Evolutionary conservation across 2,888 invertebrate genomes (phyloP).

Genomic region (Cerastis rubricosa): DNA sequence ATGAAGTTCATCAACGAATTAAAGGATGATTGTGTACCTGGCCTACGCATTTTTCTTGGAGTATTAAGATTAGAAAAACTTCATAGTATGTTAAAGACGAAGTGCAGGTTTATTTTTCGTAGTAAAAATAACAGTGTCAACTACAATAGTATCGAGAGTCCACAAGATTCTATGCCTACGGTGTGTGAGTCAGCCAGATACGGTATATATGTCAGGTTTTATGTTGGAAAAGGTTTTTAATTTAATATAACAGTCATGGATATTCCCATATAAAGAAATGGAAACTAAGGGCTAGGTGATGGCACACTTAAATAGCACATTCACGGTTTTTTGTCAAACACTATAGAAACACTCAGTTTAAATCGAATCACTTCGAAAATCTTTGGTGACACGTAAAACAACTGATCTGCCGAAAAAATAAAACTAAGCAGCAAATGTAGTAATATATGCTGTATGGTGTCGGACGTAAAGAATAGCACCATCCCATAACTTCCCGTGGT

Average conservation of each 20-base stretch:
- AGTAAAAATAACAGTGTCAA: not conserved
- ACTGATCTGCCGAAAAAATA: not conserved
- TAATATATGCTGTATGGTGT: no score
- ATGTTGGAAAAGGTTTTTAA: not conserved
- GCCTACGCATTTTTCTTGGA: not conserved
- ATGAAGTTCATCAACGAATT: not conserved
- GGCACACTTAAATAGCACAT: not conserved
- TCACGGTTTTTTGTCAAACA: not conserved
- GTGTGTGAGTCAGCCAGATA: no score
- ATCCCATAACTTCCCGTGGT: no score
- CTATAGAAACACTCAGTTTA: not conserved
- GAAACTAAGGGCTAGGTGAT: not conserved
- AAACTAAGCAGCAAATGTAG: no score
- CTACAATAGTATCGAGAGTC: not conserved
- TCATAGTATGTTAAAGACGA: not conserved
- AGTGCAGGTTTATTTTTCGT: not conserved
- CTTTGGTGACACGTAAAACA: not conserved
- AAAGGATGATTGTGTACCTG: not conserved
- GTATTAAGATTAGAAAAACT: not conserved
- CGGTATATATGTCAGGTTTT: not conserved
- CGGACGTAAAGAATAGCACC: no score
- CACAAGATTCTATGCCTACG: not conserved
- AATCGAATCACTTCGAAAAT: not conserved
- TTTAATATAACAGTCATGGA: not conserved
- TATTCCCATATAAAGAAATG: not conserved